These are phyloP conservation scores for Ceratoteleas bidentatus DNA, from an alignment of 1,140 invertebrate species.

Conservation along the genomic window DNA sequence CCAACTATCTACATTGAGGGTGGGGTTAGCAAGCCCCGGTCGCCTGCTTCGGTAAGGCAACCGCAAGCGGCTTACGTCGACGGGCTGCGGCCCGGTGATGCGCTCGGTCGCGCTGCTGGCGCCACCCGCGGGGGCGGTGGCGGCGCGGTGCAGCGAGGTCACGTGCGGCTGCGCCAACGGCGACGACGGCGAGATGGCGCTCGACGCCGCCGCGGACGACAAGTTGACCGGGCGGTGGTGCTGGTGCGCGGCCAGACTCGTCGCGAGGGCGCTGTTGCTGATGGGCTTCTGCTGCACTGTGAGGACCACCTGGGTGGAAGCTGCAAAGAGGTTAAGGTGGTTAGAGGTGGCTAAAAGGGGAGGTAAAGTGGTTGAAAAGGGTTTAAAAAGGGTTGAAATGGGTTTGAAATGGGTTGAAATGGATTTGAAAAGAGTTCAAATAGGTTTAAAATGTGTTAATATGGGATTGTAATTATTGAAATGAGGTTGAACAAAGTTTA, in stretches of 20 bases:
- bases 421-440: no score
- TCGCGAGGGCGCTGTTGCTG: conserved; percentile 61
- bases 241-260: conserved; percentile 60
- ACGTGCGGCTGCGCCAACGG: conserved; percentile 66
- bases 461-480: no score
- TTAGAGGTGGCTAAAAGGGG: no score
- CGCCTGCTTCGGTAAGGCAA: no score
- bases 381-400: no score
- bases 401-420: no score
- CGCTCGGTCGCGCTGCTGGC: conserved; percentile 80
- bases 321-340: conserved; percentile 81
- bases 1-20: no score
- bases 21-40: no score
- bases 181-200: conserved; percentile 72
- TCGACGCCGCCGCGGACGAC: conserved; percentile 67
- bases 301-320: conserved; percentile 84
- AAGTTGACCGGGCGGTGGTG: conserved; percentile 76
- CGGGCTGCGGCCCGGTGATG: conserved; percentile 94
- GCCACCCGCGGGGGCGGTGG: conserved; percentile 77
- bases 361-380: no score
- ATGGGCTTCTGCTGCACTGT: conserved; percentile 84
- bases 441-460: no score
- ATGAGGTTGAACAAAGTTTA: no score
- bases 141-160: conserved; percentile 74
- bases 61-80: no score